These are phyloP conservation scores for Calosoma granatense DNA, from an alignment of 1,140 invertebrate species.

Conservation along the genomic window DNA sequence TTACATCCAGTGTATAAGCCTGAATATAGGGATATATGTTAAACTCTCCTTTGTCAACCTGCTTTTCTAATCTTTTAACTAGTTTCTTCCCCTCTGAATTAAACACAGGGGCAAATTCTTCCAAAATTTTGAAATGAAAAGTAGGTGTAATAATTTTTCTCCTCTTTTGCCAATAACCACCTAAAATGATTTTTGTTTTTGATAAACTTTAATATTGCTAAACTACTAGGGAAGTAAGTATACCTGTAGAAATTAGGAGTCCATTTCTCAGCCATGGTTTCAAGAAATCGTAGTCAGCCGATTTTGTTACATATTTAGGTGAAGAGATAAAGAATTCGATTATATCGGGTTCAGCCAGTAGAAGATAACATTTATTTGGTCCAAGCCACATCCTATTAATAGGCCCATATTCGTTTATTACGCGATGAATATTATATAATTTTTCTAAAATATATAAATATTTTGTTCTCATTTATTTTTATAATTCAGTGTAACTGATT, in stretches of 20 bases:
- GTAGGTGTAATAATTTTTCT: constrained; percentile 69
- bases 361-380: not conserved
- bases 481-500: too few relatives aligned
- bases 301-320: constrained; percentile 61
- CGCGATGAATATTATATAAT: not conserved
- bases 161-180: constrained; percentile 52
- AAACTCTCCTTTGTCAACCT: constrained; percentile 37
- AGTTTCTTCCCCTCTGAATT: constrained; percentile 53
- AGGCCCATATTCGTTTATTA: too few relatives aligned
- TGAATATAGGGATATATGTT: constrained; percentile 56
- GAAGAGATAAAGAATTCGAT: constrained; percentile 49
- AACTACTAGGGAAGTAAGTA: not conserved
- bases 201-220: too few relatives aligned
- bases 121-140: constrained; percentile 75
- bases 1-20: constrained; percentile 60
- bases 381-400: not conserved
- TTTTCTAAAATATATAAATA: too few relatives aligned
- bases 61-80: constrained; percentile 40
- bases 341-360: constrained; percentile 18
- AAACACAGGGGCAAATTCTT: constrained; percentile 62
- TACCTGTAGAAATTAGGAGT: constrained; percentile 53
- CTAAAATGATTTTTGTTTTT: constrained; percentile 25
- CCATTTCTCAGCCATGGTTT: constrained; percentile 67
- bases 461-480: too few relatives aligned
- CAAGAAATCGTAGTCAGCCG: constrained; percentile 60